Base-by-base conservation (phyloP, 2,888 invertebrate species). In the Torymus auratus region DNA sequence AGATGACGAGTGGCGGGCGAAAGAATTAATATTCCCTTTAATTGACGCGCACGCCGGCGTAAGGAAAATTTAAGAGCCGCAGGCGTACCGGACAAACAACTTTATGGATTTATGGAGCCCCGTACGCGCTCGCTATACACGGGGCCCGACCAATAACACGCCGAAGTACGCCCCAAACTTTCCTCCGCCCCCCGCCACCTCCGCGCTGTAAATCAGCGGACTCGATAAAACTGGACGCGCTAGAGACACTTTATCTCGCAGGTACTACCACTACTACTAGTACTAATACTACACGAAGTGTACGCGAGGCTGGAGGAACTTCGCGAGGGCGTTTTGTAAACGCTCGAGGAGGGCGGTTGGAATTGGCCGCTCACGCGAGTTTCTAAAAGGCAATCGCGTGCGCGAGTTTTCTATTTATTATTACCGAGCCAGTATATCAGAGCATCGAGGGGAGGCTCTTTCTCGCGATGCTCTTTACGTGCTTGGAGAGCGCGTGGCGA, bases 241-340 rank as follows among this genome's bases (percentile, higher is more conserved):
- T 7, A 41, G 68, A 84, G 84, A 84, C 83, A 83, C 86, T 86
- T 86, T 85, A 84, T 86, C 85, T 85, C 82, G 41, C 7, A 41
- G 41, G 41, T 41, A 41, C 7, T 41, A 41, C 28, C 7, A 28
- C 41, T 41, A 28, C 28, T 28, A 7, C 41, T 20, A 20, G 1
- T 20, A 20, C 20, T 20, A 20, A 20, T 41, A 41, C 41, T 41
- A 41, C 7, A 41, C 41, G 41, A 41, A 41, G 41, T 41, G 7
- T 41, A 41, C 41, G 41, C 41, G 7, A 7, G 41, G 7, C 50
- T 56, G 52, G 65, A 28, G 64, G 56, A 70, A 77, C 17, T 58
- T 58, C 11, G 41, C 41, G 7, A 41, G 69, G 55, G 50, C 52
- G 64, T 79, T 79, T 73, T 69, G 79, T 73, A 79, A 79, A 79